A percentile compares a stretch with the other conserved stretches of the same genome.
Conservation (phyloP, 2,888 invertebrate genomes). For the Idaea aversata region DNA sequence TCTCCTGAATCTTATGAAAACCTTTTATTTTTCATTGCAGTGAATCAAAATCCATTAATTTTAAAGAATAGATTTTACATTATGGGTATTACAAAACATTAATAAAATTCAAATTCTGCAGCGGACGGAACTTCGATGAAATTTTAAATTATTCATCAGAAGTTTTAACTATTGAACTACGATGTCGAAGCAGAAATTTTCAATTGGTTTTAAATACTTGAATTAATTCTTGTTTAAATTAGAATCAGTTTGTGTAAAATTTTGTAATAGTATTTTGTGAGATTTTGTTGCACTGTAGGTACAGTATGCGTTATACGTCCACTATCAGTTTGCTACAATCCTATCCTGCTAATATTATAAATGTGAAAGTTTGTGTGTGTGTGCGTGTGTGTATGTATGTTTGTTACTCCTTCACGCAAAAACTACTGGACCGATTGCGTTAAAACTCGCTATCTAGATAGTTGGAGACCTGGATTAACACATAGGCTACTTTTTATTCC, state of each 20-base stretch:
- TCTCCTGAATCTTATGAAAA: background rate
- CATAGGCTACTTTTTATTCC: no score
- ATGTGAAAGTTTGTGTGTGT: no score
- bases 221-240: background rate
- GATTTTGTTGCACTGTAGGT: no score
- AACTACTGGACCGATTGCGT: no score
- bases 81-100: background rate
- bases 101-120: background rate
- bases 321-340: no score
- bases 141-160: background rate
- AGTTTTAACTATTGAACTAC: constrained; percentile 1
- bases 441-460: no score
- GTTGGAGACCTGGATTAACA: no score
- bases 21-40: background rate
- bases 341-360: no score
- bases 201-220: background rate
- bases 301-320: no score
- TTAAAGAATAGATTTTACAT: background rate
- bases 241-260: background rate
- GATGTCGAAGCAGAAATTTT: background rate
- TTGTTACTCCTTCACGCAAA: no score
- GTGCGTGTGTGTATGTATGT: no score
- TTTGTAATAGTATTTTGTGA: background rate
- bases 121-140: background rate
- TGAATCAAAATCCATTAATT: background rate